Evolutionary conservation across 92 coral and sea anemone species (phyloP), one percentile per base, ranked within the genome.

Genomic region (Galaxea fascicularis): DNA sequence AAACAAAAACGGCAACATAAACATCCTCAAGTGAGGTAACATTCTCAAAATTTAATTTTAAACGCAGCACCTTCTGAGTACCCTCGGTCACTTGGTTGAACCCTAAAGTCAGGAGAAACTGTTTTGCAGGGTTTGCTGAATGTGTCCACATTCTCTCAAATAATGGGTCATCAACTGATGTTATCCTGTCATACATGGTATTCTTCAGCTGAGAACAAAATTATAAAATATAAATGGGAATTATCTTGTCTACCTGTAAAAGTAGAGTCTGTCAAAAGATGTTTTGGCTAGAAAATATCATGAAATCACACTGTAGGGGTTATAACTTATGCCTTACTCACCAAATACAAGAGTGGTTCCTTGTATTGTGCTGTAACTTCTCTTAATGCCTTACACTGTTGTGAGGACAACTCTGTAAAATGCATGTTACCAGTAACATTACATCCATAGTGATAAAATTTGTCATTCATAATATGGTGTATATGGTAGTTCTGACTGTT

Each of bases 301-400:
- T 35, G 41, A 6, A 35, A 35, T 35, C 41, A 35, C 6, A 6
- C 6, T 35, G 3, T 35, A 35, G 6, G 41, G 41, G 41, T 35
- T 35, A 35, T 35, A 35, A 35, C 6, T 35, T 35, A 35, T 35
- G 6, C 41, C 41, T 70, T 10, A 82, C 97, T 56, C 89, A 94
- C 98, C 87, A 94, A 63, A 78, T 92, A 92, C 85, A 94, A 62
- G 46, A 94, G 82, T 28, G 93, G 98, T 21, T 94, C 98, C 69
- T 82, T 80, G 73, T 92, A 78, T 29, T 92, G 90, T 8, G 89
- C 59, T 29, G 91, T 87, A 12, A 89, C 75, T 80, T 87, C 89
- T 76, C 84, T 84, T 17, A 94, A 52, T 74, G 95, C 95, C 31
- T 67, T 79, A 30, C 95, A 89, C 85, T 94, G 98, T 13, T 89